A percentile compares a stretch with the other conserved stretches of the same genome.
These are phyloP conservation scores for Protonemura montana DNA, from an alignment of 2,888 invertebrate species.

Conservation along the genomic window DNA sequence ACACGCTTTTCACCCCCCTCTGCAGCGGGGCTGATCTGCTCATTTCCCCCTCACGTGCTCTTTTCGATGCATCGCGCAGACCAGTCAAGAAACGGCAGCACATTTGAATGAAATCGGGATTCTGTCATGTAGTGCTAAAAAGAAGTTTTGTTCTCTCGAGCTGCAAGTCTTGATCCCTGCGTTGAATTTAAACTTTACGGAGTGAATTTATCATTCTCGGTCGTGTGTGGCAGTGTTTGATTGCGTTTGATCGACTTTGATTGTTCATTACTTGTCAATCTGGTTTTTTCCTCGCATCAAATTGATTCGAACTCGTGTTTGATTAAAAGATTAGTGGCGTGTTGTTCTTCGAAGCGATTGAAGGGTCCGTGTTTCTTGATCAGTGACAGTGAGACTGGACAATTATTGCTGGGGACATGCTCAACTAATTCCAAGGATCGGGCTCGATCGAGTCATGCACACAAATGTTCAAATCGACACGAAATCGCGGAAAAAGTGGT, in stretches of 20 bases:
- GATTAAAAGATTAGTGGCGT: slow-evolving; percentile 9
- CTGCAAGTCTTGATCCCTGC: background rate
- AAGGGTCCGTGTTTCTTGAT: slow-evolving; percentile 4
- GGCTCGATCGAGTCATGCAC: background rate
- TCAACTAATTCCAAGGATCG: slow-evolving; percentile 4
- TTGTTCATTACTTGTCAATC: slow-evolving; percentile 7
- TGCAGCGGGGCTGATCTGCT: background rate
- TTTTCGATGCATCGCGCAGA: background rate
- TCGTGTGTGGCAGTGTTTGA: slow-evolving; percentile 1
- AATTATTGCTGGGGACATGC: background rate
- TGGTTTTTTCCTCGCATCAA: slow-evolving; percentile 8
- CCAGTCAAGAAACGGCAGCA: background rate
- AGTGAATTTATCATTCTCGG: background rate
- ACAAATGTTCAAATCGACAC: background rate
- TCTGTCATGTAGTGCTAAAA: background rate
- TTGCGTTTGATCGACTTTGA: slow-evolving; percentile 12
- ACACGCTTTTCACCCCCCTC: background rate
- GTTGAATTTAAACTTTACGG: background rate
- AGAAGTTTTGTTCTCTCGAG: background rate
- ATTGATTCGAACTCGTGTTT: slow-evolving; percentile 14
- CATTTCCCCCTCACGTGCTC: background rate
- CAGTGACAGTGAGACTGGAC: slow-evolving; percentile 21
- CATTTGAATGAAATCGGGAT: slow-evolving; percentile 20
- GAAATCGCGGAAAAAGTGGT: background rate
- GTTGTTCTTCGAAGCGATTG: slow-evolving; percentile 7